These are phyloP conservation scores for Tetranychus cinnabarinus DNA, from an alignment of 1,140 invertebrate species.

Conservation along the genomic window DNA sequence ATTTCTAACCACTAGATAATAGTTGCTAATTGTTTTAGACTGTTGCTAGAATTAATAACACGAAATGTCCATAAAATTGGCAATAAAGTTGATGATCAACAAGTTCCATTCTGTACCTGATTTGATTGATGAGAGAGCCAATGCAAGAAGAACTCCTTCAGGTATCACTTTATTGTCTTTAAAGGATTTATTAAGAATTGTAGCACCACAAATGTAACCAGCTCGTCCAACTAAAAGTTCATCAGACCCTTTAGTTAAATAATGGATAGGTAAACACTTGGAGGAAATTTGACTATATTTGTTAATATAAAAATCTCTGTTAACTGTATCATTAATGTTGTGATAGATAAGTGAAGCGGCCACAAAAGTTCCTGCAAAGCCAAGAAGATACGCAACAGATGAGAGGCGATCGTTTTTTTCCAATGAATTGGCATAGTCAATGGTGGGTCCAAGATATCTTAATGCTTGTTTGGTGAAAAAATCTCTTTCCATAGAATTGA, in stretches of 20 bases:
- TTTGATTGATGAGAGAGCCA: background rate
- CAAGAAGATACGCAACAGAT: conserved; percentile 6
- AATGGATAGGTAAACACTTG: conserved; percentile 28
- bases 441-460: background rate
- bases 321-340: conserved; percentile 11
- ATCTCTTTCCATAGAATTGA: background rate
- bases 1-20: no score
- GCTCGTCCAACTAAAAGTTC: conserved; percentile 58
- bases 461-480: background rate
- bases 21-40: no score
- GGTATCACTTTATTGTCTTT: conserved; percentile 17
- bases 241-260: conserved; percentile 44
- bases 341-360: conserved; percentile 22
- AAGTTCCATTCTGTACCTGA: background rate
- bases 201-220: conserved; percentile 46
- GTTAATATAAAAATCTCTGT: background rate
- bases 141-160: conserved; percentile 1
- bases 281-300: background rate
- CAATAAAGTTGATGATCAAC: background rate
- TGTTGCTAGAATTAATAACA: no score
- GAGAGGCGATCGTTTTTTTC: no score
- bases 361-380: conserved; percentile 22
- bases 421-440: no score
- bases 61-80: no score
- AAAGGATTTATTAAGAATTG: conserved; percentile 39